phyloP scores from a whole-genome alignment of 53 echinoderm and acorn worm genomes.

The Apostichopus leukothele region DNA sequence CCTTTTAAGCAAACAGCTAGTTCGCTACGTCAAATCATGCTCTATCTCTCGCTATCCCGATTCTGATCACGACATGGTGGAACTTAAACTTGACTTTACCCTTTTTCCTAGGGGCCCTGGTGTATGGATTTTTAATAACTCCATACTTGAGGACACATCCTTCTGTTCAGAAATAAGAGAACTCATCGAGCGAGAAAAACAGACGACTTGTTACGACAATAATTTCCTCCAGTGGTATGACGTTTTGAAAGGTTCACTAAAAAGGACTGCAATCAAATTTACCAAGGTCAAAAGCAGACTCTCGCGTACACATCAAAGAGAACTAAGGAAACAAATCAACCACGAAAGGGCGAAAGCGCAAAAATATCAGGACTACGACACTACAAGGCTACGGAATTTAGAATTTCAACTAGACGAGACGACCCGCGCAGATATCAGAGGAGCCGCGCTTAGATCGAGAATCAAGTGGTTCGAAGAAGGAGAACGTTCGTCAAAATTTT shows the following conservation, averaged over 20 bases:
- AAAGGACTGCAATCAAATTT: neutral
- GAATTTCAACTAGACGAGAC: neutral
- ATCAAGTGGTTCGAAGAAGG: constrained; percentile 25
- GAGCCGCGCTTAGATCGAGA: constrained; percentile 9
- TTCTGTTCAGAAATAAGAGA: constrained; percentile 4
- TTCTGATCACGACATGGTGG: constrained; percentile 6
- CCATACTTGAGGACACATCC: neutral
- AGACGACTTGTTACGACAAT: neutral
- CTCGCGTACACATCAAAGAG: neutral
- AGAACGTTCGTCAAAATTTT: neutral
- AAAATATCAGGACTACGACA: constrained; percentile 7
- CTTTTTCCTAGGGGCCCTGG: constrained; percentile 1
- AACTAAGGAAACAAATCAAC: neutral
- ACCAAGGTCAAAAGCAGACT: neutral
- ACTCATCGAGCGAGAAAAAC: neutral
- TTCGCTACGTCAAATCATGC: neutral
- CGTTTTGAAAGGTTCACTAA: neutral
- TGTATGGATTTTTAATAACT: constrained; percentile 28
- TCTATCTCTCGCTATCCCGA: neutral
- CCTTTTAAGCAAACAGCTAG: neutral
- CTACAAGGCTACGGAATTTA: neutral
- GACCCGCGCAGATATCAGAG: neutral
- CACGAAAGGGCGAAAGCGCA: constrained; percentile 14
- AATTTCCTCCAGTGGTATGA: constrained; percentile 13
- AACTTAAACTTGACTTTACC: neutral